A percentile compares a stretch with the other conserved stretches of the same genome.
Evolutionary conservation across 2,113 vertebrate genomes (phyloP).

Genomic region (Cryptomyrus ogoouensis): DNA sequence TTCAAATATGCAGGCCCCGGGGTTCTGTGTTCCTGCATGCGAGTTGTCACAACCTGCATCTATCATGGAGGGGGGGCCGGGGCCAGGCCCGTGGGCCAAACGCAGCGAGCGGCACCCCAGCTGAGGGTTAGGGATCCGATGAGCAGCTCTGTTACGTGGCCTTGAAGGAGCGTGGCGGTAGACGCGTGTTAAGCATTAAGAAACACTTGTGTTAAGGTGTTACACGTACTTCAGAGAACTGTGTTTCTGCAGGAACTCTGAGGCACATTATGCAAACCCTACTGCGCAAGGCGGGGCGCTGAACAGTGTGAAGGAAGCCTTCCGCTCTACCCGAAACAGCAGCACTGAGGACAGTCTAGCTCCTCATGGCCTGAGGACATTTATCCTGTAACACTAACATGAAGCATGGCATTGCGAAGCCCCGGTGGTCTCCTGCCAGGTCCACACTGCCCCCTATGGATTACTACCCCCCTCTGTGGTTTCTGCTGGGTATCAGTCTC

Average conservation of each 20-base stretch:
- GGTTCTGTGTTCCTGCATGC: not conserved
- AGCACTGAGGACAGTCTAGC: not conserved
- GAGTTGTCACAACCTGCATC: not conserved
- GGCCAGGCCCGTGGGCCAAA: not conserved
- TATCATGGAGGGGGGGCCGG: not conserved
- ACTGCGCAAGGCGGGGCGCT: not conserved
- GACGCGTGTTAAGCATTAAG: not conserved
- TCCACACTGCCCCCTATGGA: not conserved
- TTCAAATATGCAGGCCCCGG: not conserved
- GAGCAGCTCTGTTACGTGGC: no score
- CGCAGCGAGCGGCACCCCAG: not conserved
- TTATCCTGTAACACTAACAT: not conserved
- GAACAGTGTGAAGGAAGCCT: not conserved
- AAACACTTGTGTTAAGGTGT: not conserved
- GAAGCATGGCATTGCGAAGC: no score
- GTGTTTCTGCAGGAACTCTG: not conserved
- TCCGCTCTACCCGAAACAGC: not conserved
- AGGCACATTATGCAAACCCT: not conserved
- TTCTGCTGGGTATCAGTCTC: not conserved
- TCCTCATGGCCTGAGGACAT: not conserved
- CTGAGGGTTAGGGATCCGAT: no score
- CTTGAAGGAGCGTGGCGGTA: not conserved
- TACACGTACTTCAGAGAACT: not conserved
- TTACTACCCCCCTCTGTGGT: not conserved
- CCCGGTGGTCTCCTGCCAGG: not conserved